A percentile compares a stretch with the other conserved stretches of the same genome.
Evolutionary conservation across 1,140 invertebrate species (phyloP).

Genomic region (Bicyclus anynana): DNA sequence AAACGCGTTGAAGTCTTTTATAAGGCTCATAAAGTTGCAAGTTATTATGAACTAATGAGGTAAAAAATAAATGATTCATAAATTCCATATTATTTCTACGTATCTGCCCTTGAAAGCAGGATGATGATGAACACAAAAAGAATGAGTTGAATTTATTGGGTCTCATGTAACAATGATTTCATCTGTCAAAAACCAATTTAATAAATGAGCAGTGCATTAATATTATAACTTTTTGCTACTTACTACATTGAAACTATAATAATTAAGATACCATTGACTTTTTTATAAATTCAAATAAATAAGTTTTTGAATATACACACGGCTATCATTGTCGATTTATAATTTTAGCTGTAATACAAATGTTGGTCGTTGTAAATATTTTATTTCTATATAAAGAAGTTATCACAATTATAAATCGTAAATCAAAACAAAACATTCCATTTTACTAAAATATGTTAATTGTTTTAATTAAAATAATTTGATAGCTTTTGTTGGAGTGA

Average conservation of each 20-base stretch:
- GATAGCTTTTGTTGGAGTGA: neutral
- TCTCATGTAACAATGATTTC: neutral
- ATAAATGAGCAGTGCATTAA: neutral
- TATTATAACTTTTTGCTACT: neutral
- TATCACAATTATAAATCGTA: no score
- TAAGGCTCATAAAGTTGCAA: neutral
- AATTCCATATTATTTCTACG: neutral
- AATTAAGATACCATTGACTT: neutral
- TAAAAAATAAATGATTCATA: neutral
- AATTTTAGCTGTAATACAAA: no score
- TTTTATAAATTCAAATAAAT: no score
- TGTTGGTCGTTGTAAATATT: no score
- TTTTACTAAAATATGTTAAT: neutral
- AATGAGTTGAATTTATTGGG: neutral
- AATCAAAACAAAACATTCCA: neutral
- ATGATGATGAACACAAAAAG: neutral
- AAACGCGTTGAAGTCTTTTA: neutral
- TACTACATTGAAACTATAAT: neutral
- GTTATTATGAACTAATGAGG: neutral
- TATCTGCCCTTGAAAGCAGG: neutral
- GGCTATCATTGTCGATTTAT: no score
- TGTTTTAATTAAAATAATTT: neutral
- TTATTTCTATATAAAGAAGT: no score
- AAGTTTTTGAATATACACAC: no score
- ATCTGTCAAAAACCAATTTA: conserved; percentile 1